Conservation (phyloP, 23 tunicate species). For the Oikopleura dioica region DNA sequence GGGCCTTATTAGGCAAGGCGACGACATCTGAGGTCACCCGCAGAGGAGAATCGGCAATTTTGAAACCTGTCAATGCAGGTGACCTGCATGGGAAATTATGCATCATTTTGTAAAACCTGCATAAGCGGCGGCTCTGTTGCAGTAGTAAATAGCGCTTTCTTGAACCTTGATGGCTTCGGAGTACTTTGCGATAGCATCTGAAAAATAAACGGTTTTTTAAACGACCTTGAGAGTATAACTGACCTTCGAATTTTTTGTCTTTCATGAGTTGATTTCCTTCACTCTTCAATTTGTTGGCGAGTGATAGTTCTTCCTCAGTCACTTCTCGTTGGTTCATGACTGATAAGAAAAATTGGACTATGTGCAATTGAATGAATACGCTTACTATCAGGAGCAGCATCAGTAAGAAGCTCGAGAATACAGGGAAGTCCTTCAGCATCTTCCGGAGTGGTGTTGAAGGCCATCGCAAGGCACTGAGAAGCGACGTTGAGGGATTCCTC, state of each 20-base stretch:
- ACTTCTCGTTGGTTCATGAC: constrained; percentile 11
- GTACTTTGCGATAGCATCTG: constrained; percentile 46
- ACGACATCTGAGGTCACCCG: too few species aligned
- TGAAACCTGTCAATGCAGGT: too few species aligned
- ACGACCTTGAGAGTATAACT: too few species aligned
- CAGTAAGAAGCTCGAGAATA: constrained; percentile 23
- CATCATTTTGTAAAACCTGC: too few species aligned
- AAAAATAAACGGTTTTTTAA: too few species aligned
- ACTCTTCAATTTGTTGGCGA: constrained; percentile 33
- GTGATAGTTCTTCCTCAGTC: constrained; percentile 22
- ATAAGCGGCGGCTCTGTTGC: constrained; percentile 86
- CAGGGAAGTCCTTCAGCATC: constrained; percentile 26
- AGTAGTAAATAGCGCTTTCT: constrained; percentile 47
- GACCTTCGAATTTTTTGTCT: constrained; percentile 32
- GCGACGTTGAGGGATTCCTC: constrained; percentile 67
- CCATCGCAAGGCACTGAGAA: constrained; percentile 41
- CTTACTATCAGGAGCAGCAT: constrained; percentile 26
- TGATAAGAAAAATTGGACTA: background rate
- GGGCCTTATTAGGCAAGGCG: too few species aligned
- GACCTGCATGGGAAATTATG: too few species aligned
- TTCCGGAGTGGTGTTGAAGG: constrained; percentile 35
- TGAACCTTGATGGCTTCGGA: constrained; percentile 48
- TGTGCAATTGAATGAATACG: background rate
- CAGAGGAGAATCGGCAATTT: too few species aligned
- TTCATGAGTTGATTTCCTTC: constrained; percentile 67